Evolutionary conservation across 2,113 vertebrate species (phyloP).

Genomic region (Tinamus guttatus): DNA sequence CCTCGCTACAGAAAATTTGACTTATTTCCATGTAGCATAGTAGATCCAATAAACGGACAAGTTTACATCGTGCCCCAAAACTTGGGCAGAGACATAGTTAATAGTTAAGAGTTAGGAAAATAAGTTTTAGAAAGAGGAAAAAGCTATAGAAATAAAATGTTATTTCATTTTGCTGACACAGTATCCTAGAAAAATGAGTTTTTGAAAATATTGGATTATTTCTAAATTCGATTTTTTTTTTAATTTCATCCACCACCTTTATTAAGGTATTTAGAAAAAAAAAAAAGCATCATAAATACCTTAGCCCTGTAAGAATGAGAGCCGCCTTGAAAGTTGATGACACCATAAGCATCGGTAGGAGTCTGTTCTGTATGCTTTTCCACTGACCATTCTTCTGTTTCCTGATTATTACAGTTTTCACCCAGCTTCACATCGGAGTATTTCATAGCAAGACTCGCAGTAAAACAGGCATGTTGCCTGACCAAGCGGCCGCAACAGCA

Average conservation of each 20-base stretch:
- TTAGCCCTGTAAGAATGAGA: slow-evolving; percentile 99
- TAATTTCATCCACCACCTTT: not conserved
- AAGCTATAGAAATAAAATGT: rapidly evolving
- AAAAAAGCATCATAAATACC: slow-evolving; percentile 73
- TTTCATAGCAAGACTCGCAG: slow-evolving; percentile 94
- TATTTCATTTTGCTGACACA: not conserved
- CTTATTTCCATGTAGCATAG: not conserved
- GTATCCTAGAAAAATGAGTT: not conserved
- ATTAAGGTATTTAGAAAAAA: not conserved
- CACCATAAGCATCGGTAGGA: slow-evolving; percentile 94
- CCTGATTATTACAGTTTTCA: slow-evolving; percentile 84
- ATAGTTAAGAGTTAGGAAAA: not conserved
- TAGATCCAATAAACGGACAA: not conserved
- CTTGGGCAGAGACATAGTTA: not conserved
- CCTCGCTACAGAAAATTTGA: not conserved
- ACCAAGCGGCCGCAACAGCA: slow-evolving; percentile 97
- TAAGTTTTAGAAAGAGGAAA: not conserved
- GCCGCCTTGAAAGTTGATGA: slow-evolving; percentile 99
- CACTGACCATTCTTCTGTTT: slow-evolving; percentile 93
- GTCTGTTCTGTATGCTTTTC: slow-evolving; percentile 96
- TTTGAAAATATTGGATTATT: not conserved
- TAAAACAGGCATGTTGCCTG: slow-evolving; percentile 95
- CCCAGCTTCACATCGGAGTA: slow-evolving; percentile 96
- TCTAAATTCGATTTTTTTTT: not conserved
- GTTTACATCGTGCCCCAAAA: not conserved